Percentiles rank a stretch among this genome's conserved stretches.
Conservation (phyloP, 2,888 invertebrate species). For the Plagodis dolabraria region DNA sequence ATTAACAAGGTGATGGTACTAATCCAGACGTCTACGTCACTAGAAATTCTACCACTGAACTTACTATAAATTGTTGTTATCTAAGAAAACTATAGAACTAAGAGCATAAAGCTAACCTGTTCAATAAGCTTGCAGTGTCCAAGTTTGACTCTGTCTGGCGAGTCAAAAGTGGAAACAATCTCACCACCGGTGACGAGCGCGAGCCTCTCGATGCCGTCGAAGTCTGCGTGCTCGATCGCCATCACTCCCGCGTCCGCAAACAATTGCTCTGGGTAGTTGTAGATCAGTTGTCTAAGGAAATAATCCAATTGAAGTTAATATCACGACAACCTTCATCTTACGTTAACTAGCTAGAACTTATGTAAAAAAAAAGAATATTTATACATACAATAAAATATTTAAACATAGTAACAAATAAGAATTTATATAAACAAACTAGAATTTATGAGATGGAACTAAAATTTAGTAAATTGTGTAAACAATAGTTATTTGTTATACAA, state of each 20-base stretch:
- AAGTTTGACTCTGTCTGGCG: conserved; percentile 95
- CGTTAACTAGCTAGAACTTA: not conserved
- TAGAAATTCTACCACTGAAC: no score
- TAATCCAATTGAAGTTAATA: not conserved
- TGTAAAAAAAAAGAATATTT: not conserved
- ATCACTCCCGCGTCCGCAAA: conserved; percentile 99
- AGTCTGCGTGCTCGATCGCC: conserved; percentile 99
- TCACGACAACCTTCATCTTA: no score
- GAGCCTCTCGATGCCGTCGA: conserved; percentile 98
- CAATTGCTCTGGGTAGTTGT: conserved; percentile 99
- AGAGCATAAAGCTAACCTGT: conserved; percentile 83
- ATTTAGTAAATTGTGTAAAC: no score
- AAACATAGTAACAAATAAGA: no score
- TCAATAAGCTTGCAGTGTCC: conserved; percentile 98
- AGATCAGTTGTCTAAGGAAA: conserved; percentile 93
- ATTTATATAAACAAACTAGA: no score
- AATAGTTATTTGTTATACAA: no score
- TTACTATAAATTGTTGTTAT: no score
- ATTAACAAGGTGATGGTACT: no score
- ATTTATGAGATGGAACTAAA: no score
- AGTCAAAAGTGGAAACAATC: conserved; percentile 99
- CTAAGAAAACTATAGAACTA: no score
- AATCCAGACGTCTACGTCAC: no score
- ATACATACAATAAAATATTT: no score
- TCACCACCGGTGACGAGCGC: conserved; percentile 99